Base-by-base conservation (phyloP, 2,797 vertebrate species). In the Danio jaintianensis region DNA sequence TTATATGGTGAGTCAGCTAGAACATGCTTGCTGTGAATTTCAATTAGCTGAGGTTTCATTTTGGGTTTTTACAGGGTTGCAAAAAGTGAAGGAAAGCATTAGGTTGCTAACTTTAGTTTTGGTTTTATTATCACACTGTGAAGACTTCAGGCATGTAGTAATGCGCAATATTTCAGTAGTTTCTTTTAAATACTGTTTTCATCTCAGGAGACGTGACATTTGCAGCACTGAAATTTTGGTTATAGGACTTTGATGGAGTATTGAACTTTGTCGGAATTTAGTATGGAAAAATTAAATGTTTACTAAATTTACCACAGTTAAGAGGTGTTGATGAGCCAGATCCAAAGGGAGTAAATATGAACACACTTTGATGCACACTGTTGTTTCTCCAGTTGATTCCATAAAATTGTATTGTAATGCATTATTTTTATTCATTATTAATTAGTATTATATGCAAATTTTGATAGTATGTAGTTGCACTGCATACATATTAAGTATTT, bases 11-110 rank as follows among this genome's bases (percentile, higher is more conserved):
- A n/a, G 52, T 45, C 52, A 45, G 62, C 63, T 67, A 38, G 63
- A 77, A 67, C 13, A 67, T 43, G 7, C 22, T 77, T 1, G 3
- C 62, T 67, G 42, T 56, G 63, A 58, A 77, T 68, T 68, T 77
- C 43, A 58, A 68, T 68, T 45, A 68, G 63, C 63, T 58, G 52
- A 67, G 6, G 11, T 66, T 66, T 13, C 61, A 3, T 36, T 67
- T 50, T 36, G 0, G 2, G 9, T 22, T 29, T 56, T 56, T 58
- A 47, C 40, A 45, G 20, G 15, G 12, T 16, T 40, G 36, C 38
- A 16, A 63, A 56, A 36, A 66, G 18, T 12, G 38, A 76, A 22
- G 18, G n/a, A 50, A 52, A 75, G 58, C 36, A 16, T 10, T 75
- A 12, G n/a, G 73, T 5, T 10, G 53, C 53, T 52, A 64, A 22